Base-by-base conservation (phyloP, 2,113 vertebrate species). In the Oophaga pumilio region DNA sequence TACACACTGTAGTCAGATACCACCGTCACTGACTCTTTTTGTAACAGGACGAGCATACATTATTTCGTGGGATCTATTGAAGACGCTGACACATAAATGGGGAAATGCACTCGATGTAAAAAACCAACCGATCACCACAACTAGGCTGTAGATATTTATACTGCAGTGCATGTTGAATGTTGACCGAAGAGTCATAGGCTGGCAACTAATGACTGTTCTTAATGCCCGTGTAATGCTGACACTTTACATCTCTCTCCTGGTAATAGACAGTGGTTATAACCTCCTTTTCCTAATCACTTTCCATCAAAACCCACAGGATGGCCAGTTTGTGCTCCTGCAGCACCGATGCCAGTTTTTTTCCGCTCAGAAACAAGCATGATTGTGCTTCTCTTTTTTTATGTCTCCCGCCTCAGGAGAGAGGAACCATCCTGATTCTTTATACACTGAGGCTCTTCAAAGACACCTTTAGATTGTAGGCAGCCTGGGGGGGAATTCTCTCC, bases 401-500 rank as follows among this genome's bases (percentile, higher is more conserved):
- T n/a, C 73, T 68, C 24, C 18, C 20, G 87, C 87, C 87, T 84
- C 87, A 84, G 81, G 87, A 88, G 87, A 88, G 87, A 53, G 71
- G 81, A 83, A 77, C 80, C 71, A 77, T 88, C 71, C 56, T 68
- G 81, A 88, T 84, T 88, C 81, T 88, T 88, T 84, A 88, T 88
- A 88, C 59, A 77, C 57, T 76, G 53, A 88, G 28, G 80, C 81
- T 88, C 87, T 88, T 88, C 87, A 88, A 88, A 88, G 87, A 84
- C 81, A 88, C 87, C 87, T 88, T 88, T 76, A 88, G 87, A 88
- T 56, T 84, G 57, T 82, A 84, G 87, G 87, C 80, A 84, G 87
- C 87, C 87, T 88, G 87, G 87, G 81, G 87, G 87, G 73, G 87
- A 88, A 88, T 88, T 84, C 87, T 88, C 69, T 88, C 80, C 87